A percentile compares a stretch with the other conserved stretches of the same genome.
phyloP scores from a whole-genome alignment of 2,113 vertebrate species.

The Corydoras sp. region DNA sequence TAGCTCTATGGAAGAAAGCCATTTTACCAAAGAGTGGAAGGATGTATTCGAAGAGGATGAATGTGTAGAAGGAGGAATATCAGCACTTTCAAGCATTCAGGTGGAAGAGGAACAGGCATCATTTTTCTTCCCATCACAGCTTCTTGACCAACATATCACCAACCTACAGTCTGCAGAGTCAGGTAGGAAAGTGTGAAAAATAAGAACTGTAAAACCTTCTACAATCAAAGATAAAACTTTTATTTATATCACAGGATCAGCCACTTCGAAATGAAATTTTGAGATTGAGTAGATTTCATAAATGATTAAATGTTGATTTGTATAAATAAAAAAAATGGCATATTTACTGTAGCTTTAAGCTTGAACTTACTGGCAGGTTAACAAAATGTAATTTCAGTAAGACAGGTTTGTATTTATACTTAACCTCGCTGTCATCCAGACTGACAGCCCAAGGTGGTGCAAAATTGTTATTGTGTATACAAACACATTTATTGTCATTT shows the following conservation, averaged over 20 bases:
- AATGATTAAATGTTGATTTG: too few relatives aligned
- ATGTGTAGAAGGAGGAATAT: conserved; percentile 34
- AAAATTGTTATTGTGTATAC: neutral
- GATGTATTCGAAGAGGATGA: conserved; percentile 77
- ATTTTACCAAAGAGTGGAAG: conserved; percentile 83
- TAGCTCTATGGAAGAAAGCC: conserved; percentile 74
- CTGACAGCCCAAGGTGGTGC: conserved; percentile 64
- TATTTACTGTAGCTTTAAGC: too few relatives aligned
- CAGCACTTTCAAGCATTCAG: conserved; percentile 56
- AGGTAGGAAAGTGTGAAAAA: conserved; percentile 52
- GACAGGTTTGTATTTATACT: too few relatives aligned
- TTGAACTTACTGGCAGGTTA: too few relatives aligned
- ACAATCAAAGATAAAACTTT: too few relatives aligned
- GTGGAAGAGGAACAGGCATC: conserved; percentile 53
- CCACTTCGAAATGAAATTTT: too few relatives aligned
- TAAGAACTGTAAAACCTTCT: too few relatives aligned
- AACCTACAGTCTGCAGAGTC: conserved; percentile 70
- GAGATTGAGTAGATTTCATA: too few relatives aligned
- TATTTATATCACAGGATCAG: too few relatives aligned
- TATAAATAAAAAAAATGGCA: too few relatives aligned
- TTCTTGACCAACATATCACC: conserved; percentile 85
- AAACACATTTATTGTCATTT: neutral
- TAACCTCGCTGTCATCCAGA: conserved; percentile 25
- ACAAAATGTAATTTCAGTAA: too few relatives aligned
- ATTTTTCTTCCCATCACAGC: conserved; percentile 86